Percentiles rank a stretch among this genome's conserved stretches.
phyloP scores from a whole-genome alignment of 2,113 vertebrate genomes.

The Phyllopteryx taeniolatus region DNA sequence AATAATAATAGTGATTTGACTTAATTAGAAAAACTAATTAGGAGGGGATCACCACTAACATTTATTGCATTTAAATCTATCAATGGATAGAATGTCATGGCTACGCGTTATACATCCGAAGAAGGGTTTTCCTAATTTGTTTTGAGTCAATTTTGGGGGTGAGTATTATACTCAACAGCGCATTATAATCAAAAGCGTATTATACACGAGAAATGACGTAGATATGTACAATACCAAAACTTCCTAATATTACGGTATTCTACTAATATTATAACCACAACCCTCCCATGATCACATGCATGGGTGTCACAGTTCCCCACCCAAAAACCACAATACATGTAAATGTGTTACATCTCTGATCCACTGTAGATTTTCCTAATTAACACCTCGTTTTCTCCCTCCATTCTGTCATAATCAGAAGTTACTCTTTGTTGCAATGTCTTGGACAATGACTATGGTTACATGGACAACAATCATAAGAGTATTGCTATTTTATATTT shows the following conservation, averaged over 20 bases:
- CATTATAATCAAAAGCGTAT: no score
- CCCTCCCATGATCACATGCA: slow-evolving; percentile 41
- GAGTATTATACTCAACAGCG: no score
- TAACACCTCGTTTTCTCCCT: background rate
- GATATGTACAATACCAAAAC: slow-evolving; percentile 39
- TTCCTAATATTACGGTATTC: slow-evolving; percentile 55
- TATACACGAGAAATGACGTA: no score
- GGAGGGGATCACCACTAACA: no score
- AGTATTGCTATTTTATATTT: no score
- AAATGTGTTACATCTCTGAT: slow-evolving; percentile 19
- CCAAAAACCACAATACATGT: slow-evolving; percentile 35
- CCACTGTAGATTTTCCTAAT: background rate
- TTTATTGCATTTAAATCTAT: no score
- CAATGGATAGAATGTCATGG: no score
- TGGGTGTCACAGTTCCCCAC: slow-evolving; percentile 56
- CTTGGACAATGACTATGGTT: background rate
- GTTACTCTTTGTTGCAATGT: background rate
- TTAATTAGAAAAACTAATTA: no score
- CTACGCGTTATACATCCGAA: no score
- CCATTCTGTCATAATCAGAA: background rate
- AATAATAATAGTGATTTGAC: no score
- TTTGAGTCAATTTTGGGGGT: no score
- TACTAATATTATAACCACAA: slow-evolving; percentile 39
- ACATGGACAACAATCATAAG: background rate
- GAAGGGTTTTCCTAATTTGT: no score